Evolutionary conservation across 2,797 vertebrate species (phyloP).

Genomic region (Danio aesculapii): DNA sequence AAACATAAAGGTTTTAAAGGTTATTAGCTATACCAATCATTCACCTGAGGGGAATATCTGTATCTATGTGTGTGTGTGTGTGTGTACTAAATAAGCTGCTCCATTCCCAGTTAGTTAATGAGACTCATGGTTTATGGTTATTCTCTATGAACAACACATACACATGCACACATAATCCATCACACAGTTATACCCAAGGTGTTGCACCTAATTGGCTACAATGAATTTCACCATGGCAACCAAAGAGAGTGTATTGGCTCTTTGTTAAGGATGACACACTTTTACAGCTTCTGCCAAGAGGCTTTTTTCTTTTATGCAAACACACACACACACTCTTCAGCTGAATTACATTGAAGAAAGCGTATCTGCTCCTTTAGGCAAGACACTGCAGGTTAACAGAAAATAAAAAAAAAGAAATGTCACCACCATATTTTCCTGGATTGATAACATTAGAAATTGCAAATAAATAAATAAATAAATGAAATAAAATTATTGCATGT

Average conservation of each 20-base stretch:
- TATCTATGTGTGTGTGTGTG: not conserved
- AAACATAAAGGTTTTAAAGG: constrained; percentile 9
- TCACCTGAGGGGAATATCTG: not conserved
- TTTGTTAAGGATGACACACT: constrained; percentile 41
- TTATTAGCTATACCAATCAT: constrained; percentile 14
- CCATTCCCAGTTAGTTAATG: constrained; percentile 44
- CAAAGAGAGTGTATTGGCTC: constrained; percentile 19
- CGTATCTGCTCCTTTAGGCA: not conserved
- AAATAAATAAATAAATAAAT: no score
- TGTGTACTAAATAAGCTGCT: constrained; percentile 31
- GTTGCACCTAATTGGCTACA: constrained; percentile 46
- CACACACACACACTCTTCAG: not conserved
- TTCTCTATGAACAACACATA: not conserved
- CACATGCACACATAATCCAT: constrained; percentile 29
- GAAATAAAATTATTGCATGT: no score
- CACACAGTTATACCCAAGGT: constrained; percentile 27
- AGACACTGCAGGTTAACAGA: no score
- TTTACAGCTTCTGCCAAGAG: constrained; percentile 25
- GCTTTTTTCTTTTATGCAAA: not conserved
- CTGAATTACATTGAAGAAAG: not conserved
- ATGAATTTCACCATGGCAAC: constrained; percentile 53
- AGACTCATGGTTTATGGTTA: constrained; percentile 39
- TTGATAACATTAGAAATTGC: no score
- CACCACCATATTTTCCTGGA: no score
- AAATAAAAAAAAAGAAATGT: no score